Percentiles rank a stretch among this genome's conserved stretches.
phyloP scores from a whole-genome alignment of 2,888 invertebrate species.

The Heliconius hortense region DNA sequence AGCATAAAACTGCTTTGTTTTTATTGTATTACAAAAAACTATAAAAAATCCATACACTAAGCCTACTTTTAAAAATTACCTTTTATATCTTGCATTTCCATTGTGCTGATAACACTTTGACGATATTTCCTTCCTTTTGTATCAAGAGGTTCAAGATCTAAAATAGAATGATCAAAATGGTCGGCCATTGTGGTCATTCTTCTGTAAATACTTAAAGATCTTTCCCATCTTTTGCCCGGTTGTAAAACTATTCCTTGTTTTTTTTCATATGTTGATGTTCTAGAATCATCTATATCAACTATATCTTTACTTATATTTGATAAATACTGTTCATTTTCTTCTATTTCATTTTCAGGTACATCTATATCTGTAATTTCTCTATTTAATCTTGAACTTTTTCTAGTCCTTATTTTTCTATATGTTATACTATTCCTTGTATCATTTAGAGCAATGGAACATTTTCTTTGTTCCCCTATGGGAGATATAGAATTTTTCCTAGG shows the following conservation, averaged over 20 bases:
- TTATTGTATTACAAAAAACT: background rate
- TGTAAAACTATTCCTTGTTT: conserved; percentile 75
- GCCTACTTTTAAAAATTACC: conserved; percentile 50
- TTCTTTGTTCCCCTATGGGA: background rate
- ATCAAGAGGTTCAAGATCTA: conserved; percentile 66
- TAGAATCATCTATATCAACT: conserved; percentile 36
- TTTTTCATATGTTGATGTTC: conserved; percentile 44
- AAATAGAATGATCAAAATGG: conserved; percentile 62
- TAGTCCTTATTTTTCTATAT: conserved; percentile 43
- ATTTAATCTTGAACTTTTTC: conserved; percentile 47
- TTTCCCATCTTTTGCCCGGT: conserved; percentile 86
- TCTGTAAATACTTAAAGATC: conserved; percentile 83
- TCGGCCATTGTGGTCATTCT: conserved; percentile 73
- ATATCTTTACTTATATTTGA: background rate
- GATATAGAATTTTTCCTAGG: background rate
- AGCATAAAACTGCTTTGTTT: background rate
- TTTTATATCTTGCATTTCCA: conserved; percentile 76
- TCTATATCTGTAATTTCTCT: conserved; percentile 41
- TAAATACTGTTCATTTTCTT: background rate
- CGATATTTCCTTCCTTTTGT: conserved; percentile 80
- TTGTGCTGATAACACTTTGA: conserved; percentile 76
- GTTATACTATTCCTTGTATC: background rate
- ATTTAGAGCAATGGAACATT: background rate
- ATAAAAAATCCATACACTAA: too few species aligned
- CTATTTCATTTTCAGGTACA: background rate